Conservation (phyloP, 2,888 invertebrate species). For the Tiliacea aurago region DNA sequence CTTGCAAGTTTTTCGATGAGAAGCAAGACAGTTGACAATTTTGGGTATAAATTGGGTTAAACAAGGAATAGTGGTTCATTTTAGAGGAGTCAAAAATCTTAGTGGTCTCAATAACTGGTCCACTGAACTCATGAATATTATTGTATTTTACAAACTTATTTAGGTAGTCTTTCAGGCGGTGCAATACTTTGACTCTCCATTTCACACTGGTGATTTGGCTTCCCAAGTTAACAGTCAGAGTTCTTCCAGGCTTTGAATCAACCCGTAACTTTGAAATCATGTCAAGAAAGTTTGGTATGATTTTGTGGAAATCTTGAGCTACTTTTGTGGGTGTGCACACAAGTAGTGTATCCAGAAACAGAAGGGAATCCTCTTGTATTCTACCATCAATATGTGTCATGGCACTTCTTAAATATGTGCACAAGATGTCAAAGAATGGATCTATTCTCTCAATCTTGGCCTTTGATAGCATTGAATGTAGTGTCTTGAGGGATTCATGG, state of each 20-base stretch:
- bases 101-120: constrained; percentile 61
- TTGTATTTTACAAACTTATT: constrained; percentile 79
- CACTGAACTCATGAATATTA: constrained; percentile 67
- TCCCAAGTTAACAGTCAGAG: constrained; percentile 92
- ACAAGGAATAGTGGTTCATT: constrained; percentile 78
- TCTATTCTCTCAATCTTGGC: constrained; percentile 87
- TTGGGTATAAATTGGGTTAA: constrained; percentile 77
- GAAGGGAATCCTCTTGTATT: constrained; percentile 95
- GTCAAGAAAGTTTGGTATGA: constrained; percentile 95
- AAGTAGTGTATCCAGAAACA: constrained; percentile 94
- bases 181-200: constrained; percentile 95
- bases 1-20: constrained; percentile 82
- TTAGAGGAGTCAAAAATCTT: constrained; percentile 75
- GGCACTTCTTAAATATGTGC: constrained; percentile 95
- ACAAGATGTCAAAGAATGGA: constrained; percentile 94
- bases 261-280: constrained; percentile 94
- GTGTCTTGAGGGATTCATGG: constrained; percentile 89
- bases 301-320: constrained; percentile 92
- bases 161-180: constrained; percentile 91
- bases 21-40: constrained; percentile 84
- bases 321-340: constrained; percentile 92
- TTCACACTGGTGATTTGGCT: constrained; percentile 94
- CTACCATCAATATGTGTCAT: constrained; percentile 96
- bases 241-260: constrained; percentile 92
- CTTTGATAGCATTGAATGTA: constrained; percentile 87